Conservation (phyloP, 2,888 invertebrate genomes). For the Silvanus unidentatus region DNA sequence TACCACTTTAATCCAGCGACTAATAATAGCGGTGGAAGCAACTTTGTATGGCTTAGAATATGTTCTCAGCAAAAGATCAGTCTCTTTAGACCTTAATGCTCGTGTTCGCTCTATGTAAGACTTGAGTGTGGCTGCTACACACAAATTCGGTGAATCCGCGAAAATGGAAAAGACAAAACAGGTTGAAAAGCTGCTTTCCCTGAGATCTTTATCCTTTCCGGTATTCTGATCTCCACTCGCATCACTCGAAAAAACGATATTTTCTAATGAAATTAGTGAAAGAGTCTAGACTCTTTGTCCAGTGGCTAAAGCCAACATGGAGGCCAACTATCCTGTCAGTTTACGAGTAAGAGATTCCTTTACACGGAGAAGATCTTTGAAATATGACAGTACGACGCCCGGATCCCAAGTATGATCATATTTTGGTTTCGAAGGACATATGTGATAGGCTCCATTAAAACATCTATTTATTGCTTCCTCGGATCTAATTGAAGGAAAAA, state of each 20-base stretch:
- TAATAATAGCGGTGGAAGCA: slow-evolving; percentile 1
- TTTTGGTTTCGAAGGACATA: slow-evolving; percentile 18
- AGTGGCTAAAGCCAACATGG: slow-evolving; percentile 18
- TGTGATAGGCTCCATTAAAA: slow-evolving; percentile 18
- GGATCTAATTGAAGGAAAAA: slow-evolving; percentile 13
- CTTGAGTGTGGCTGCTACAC: slow-evolving; percentile 12
- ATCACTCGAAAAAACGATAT: slow-evolving; percentile 9
- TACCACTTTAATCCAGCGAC: slow-evolving; percentile 10
- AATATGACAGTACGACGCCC: slow-evolving; percentile 10
- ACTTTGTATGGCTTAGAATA: slow-evolving; percentile 14
- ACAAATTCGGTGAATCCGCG: slow-evolving; percentile 15
- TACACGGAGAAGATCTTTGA: slow-evolving; percentile 5
- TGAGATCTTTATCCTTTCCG: slow-evolving; percentile 13
- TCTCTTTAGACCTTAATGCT: background rate
- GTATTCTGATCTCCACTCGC: slow-evolving; percentile 15
- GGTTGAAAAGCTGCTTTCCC: slow-evolving; percentile 11
- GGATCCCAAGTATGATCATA: slow-evolving; percentile 31
- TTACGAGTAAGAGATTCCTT: slow-evolving; percentile 3
- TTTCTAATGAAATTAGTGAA: slow-evolving; percentile 8
- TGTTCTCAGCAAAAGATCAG: background rate
- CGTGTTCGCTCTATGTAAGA: slow-evolving; percentile 12
- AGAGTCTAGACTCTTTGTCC: slow-evolving; percentile 20
- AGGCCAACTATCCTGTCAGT: slow-evolving; percentile 17
- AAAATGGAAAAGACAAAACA: slow-evolving; percentile 15
- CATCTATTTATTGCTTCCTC: slow-evolving; percentile 19